A percentile compares a stretch with the other conserved stretches of the same genome.
Evolutionary conservation across 2,888 invertebrate species (phyloP).

Genomic region (Cactoblastis cactorum): DNA sequence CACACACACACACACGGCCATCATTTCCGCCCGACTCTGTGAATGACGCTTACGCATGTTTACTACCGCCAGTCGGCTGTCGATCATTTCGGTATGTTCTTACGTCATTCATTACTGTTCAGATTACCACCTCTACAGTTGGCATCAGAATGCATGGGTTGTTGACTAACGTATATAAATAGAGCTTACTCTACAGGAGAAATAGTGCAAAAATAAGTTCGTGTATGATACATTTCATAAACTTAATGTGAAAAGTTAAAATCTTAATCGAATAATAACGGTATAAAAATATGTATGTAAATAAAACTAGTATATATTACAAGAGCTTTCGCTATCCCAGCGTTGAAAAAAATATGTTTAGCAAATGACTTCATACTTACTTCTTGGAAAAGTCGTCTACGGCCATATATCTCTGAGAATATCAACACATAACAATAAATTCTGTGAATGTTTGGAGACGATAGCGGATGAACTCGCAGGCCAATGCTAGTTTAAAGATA

Average conservation of each 20-base stretch:
- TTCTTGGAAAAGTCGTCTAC: not conserved
- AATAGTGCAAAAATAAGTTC: not conserved
- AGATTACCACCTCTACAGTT: constrained; percentile 30
- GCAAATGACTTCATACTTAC: not conserved
- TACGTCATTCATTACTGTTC: constrained; percentile 56
- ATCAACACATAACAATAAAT: constrained; percentile 4
- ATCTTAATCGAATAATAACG: no score
- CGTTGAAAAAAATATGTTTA: not conserved
- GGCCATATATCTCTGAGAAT: not conserved
- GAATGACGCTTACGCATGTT: constrained; percentile 72
- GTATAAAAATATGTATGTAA: no score
- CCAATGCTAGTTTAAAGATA: constrained; percentile 6
- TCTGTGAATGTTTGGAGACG: not conserved
- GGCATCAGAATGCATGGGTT: constrained; percentile 11
- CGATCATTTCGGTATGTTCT: constrained; percentile 58
- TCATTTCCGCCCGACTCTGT: constrained; percentile 58
- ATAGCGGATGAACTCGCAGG: not conserved
- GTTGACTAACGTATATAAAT: constrained; percentile 1
- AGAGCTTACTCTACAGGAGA: not conserved
- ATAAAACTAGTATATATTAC: not conserved
- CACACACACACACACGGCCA: constrained; percentile 45
- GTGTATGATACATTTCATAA: no score
- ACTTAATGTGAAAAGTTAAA: no score
- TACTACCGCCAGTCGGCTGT: constrained; percentile 58
- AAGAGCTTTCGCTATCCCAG: not conserved